Evolutionary conservation across 2,888 invertebrate species (phyloP).

Genomic region (Drosophila robusta): DNA sequence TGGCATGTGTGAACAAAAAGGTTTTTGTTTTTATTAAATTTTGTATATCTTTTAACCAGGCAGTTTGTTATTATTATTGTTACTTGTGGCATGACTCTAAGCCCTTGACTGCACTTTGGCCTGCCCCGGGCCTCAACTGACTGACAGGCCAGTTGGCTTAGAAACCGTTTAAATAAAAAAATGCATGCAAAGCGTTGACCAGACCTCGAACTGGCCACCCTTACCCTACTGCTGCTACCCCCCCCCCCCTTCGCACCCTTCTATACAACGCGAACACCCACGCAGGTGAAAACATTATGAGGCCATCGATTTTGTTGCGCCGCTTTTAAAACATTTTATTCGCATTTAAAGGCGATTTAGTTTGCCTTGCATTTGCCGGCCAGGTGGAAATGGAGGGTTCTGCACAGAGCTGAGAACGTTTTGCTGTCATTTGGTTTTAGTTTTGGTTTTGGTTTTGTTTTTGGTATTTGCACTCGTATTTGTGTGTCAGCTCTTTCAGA

Average conservation of each 20-base stretch:
- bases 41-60: neutral
- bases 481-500: constrained; percentile 50
- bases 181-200: constrained; percentile 45
- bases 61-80: constrained; percentile 2
- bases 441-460: constrained; percentile 16
- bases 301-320: constrained; percentile 78
- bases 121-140: constrained; percentile 60
- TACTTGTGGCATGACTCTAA: constrained; percentile 36
- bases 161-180: constrained; percentile 47
- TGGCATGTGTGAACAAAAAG: constrained; percentile 20
- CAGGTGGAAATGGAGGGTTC: neutral
- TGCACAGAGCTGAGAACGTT: constrained; percentile 33
- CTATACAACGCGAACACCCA: neutral
- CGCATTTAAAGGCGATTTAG: constrained; percentile 72
- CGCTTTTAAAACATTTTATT: constrained; percentile 58
- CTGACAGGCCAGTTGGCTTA: constrained; percentile 55
- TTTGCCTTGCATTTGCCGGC: constrained; percentile 31
- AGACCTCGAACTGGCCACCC: constrained; percentile 64
- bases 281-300: constrained; percentile 66
- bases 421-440: constrained; percentile 42
- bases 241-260: neutral
- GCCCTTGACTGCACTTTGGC: constrained; percentile 42
- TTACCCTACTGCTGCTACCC: neutral
- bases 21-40: neutral
- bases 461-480: constrained; percentile 22